phyloP scores from a whole-genome alignment of 2,888 invertebrate species.

The Caenorhabditis uteleia region DNA sequence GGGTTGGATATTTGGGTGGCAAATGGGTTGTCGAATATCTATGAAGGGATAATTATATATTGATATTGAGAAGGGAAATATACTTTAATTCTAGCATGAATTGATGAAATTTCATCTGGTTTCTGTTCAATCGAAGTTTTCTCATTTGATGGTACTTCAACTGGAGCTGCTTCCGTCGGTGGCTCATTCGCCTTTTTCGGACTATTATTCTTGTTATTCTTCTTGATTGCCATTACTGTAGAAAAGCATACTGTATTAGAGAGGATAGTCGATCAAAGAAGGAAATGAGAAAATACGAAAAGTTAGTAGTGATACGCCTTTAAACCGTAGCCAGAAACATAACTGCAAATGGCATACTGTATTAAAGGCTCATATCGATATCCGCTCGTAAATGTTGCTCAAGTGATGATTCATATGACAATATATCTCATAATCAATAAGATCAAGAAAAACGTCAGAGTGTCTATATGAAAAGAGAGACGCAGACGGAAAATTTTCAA shows the following conservation, averaged over 20 bases:
- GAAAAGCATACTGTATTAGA: background rate
- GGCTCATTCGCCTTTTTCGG: background rate
- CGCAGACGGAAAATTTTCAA: too few species aligned
- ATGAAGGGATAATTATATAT: conserved; percentile 4
- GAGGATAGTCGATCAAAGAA: background rate
- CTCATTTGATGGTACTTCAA: conserved; percentile 45
- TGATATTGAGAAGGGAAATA: background rate
- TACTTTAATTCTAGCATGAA: conserved; percentile 50
- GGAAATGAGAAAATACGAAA: background rate
- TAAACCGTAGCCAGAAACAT: too few species aligned
- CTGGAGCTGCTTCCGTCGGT: conserved; percentile 1
- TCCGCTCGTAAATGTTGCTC: too few species aligned
- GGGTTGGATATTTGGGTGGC: conserved; percentile 61
- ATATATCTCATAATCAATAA: background rate
- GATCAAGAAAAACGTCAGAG: background rate
- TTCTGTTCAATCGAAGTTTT: background rate
- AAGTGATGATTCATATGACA: background rate
- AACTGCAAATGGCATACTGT: too few species aligned
- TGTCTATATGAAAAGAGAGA: too few species aligned
- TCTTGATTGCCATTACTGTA: background rate
- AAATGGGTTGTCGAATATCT: conserved; percentile 63
- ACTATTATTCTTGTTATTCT: too few species aligned
- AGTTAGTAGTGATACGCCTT: too few species aligned
- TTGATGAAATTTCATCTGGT: conserved; percentile 42
- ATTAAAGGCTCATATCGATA: too few species aligned